Base-by-base conservation (phyloP, 1,140 invertebrate genomes). In the Camponotus pennsylvanicus region DNA sequence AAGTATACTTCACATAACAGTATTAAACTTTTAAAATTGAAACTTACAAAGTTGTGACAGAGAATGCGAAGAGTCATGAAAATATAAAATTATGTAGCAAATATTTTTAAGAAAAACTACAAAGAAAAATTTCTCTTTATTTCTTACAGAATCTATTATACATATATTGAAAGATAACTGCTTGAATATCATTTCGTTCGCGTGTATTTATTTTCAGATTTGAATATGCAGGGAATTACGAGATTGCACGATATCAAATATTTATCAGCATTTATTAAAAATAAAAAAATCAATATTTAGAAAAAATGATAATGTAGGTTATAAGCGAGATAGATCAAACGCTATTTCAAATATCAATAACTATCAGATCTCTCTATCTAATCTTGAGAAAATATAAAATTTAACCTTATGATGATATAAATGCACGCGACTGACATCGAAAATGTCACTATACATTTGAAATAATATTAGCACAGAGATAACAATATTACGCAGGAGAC, bases 21-120 rank as follows among this genome's bases (percentile, higher is more conserved):
- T 55, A 55, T 79, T 66, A 79, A 69, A 79, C n/a, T 79, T 21
- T 69, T 42, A 79, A 79, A 79, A 21, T 3, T 66, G 13, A 67
- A 79, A 27, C n/a, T 79, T 55, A 69, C 13, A 11, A 69, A 64
- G 37, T 32, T 21, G 34, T 45, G 42, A 69, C 34, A 3, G 6
- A n/a, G 7, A 45, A 37, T 15, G 9, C 45, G 4, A 21, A 40
- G 15, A 34, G 13, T 11, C 18, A 21, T 13, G 32, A 49, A 66
- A n/a, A 15, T 42, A 37, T 18, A 18, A 37, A 79, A 69, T 69
- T 69, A 55, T 27, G 2, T 57, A 79, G 40, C 13, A 42, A 13
- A 6, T 3, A 55, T 69, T 67, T 69, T 79, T 79, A 21, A 49
- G 2, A 37, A 37, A 37, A 52, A 18, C 4, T 37, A n/a, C 9